These are phyloP conservation scores for Oenanthe melanoleuca DNA, from an alignment of 2,113 vertebrate genomes.

Conservation along the genomic window DNA sequence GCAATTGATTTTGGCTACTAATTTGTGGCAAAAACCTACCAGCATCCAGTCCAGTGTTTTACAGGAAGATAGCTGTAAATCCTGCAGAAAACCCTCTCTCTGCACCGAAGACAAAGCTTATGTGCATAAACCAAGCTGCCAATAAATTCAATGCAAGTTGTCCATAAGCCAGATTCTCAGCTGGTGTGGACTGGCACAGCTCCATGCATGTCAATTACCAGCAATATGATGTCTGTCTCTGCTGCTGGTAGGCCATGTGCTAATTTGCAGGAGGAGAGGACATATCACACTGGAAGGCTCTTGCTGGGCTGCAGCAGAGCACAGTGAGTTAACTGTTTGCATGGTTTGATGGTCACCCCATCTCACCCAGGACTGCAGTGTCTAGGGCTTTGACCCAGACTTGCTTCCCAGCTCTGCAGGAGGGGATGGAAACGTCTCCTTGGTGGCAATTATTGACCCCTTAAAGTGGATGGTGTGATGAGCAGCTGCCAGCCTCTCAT, in stretches of 20 bases:
- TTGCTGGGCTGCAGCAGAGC: background rate
- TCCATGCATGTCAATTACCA: constrained; percentile 18
- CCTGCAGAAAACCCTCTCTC: background rate
- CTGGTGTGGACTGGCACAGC: background rate
- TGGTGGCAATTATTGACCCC: background rate
- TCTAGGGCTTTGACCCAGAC: background rate
- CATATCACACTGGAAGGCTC: background rate
- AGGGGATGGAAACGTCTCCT: background rate
- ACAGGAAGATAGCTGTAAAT: background rate
- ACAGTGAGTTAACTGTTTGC: background rate
- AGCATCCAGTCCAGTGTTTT: background rate
- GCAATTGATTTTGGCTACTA: background rate
- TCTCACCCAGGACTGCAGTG: background rate
- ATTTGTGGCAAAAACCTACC: background rate
- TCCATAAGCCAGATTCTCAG: constrained; percentile 50
- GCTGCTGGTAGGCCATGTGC: background rate
- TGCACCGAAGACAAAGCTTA: constrained; percentile 6
- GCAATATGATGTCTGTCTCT: constrained; percentile 39
- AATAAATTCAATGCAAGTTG: constrained; percentile 30
- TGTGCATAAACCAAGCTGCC: background rate
- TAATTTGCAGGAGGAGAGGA: constrained; percentile 15
- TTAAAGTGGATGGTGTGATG: background rate
- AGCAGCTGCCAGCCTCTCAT: background rate
- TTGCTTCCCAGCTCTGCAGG: background rate
- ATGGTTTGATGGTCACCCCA: rapidly evolving